Base-by-base conservation (phyloP, 2,888 invertebrate genomes). In the Tetramorium bicarinatum region DNA sequence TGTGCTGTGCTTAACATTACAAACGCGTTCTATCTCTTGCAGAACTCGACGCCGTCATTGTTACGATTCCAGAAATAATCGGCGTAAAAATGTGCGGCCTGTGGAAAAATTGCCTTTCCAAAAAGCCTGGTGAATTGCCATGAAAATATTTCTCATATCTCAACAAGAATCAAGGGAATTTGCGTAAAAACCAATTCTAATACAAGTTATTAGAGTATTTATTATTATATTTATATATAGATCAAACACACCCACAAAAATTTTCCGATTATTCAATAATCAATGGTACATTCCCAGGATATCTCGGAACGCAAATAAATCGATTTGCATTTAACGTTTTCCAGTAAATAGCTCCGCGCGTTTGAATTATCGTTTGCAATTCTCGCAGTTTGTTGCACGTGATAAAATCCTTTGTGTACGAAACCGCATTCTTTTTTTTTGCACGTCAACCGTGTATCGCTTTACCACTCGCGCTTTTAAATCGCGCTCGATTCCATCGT, bases 381-480 rank as follows among this genome's bases (percentile, higher is more conserved):
- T 59, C n/a, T 71, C 25, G 47, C 71, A 47, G 54, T 71, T 71
- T 47, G 47, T 38, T 38, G 79, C 72, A 38, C 41, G 38, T 21
- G 67, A 77, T 77, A 77, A 61, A 80, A 80, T 72, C 79, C 79
- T 80, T 79, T 80, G 59, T 80, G 59, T 59, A 72, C 47, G 21
- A 44, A 15, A 69, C 34, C 44, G 21, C 18, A 56, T 47, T 56
- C 56, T 59, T 69, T 47, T 69, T 29, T 69, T 34, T 34, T 61
- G 0, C 47, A 18, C 15, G 59, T 47, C 18, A 61, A 61, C 47
- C 67, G 13, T 76, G 54, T 69, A 77, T 69, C 71, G 79, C 54
- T 80, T 80, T 71, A 72, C 77, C 56, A 72, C 79, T 80, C 74
- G 72, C 59, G 66, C 47, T 67, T 80, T 80, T 72, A 80, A 80